Percentiles rank a stretch among this genome's conserved stretches.
Evolutionary conservation across 2,113 vertebrate species (phyloP).

Genomic region (Cervus canadensis): DNA sequence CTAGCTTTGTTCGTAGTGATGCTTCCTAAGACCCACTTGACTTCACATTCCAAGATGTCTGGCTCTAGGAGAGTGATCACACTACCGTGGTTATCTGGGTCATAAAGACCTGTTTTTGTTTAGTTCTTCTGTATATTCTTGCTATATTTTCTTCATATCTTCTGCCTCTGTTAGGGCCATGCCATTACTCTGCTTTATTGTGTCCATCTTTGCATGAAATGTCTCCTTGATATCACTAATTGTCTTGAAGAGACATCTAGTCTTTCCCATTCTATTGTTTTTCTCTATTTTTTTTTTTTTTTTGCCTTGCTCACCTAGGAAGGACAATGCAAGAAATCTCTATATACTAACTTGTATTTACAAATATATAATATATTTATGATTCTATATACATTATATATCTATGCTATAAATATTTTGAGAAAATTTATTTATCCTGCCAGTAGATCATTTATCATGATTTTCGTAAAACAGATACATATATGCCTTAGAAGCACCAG

Average conservation of each 20-base stretch:
- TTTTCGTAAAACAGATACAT: neutral
- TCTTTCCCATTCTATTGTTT: neutral
- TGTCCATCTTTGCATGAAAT: neutral
- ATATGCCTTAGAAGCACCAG: neutral
- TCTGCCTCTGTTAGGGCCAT: neutral
- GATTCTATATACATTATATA: neutral
- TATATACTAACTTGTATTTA: neutral
- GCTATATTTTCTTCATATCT: neutral
- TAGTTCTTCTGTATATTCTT: neutral
- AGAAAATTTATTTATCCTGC: neutral
- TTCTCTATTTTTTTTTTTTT: neutral
- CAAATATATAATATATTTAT: neutral
- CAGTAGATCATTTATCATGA: neutral
- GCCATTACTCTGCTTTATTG: neutral
- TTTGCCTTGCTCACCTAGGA: neutral
- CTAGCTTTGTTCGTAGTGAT: neutral
- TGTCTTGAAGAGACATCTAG: neutral
- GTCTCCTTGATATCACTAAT: neutral
- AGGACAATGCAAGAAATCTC: neutral
- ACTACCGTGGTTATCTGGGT: neutral
- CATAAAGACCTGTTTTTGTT: neutral
- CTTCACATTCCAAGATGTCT: neutral
- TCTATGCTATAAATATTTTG: neutral
- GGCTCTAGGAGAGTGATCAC: neutral
- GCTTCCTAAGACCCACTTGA: neutral